phyloP scores from a whole-genome alignment of 2,113 vertebrate genomes.

The Laticauda colubrina region DNA sequence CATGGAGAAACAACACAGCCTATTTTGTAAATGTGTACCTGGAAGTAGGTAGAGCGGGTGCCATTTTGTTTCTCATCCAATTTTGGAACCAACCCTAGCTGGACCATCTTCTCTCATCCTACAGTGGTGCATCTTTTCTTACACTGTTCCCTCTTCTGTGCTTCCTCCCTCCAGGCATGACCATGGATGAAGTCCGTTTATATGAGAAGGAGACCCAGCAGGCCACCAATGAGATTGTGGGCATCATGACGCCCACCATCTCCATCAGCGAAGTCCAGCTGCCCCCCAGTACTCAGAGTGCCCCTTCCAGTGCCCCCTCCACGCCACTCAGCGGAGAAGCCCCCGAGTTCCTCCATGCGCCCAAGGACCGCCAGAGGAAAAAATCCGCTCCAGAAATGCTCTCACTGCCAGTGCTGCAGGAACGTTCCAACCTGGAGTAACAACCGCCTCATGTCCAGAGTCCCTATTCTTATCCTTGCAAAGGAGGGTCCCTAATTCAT shows the following conservation, averaged over 20 bases:
- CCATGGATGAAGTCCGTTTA: slow-evolving; percentile 71
- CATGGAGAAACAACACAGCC: too few species aligned
- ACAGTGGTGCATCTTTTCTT: neutral
- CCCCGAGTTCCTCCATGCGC: slow-evolving; percentile 69
- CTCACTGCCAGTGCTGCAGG: slow-evolving; percentile 60
- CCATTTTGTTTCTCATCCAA: neutral
- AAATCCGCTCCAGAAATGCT: slow-evolving; percentile 70
- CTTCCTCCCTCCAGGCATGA: slow-evolving; percentile 64
- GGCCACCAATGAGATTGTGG: slow-evolving; percentile 74
- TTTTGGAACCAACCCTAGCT: neutral
- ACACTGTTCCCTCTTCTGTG: neutral
- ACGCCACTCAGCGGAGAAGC: slow-evolving; percentile 64
- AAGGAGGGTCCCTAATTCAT: neutral
- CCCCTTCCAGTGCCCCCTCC: slow-evolving; percentile 65
- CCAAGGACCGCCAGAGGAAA: slow-evolving; percentile 66
- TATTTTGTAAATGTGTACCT: neutral
- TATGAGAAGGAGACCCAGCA: slow-evolving; percentile 72
- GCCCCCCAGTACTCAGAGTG: slow-evolving; percentile 49
- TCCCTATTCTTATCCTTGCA: too few species aligned
- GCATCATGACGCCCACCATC: slow-evolving; percentile 63
- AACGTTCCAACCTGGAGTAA: slow-evolving; percentile 52
- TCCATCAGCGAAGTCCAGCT: slow-evolving; percentile 59
- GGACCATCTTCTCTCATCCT: neutral
- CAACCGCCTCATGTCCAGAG: rapidly evolving
- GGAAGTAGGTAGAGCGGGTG: neutral